Base-by-base conservation (phyloP, 64 coral and sea anemone genomes). In the Cladopsammia gracilis region DNA sequence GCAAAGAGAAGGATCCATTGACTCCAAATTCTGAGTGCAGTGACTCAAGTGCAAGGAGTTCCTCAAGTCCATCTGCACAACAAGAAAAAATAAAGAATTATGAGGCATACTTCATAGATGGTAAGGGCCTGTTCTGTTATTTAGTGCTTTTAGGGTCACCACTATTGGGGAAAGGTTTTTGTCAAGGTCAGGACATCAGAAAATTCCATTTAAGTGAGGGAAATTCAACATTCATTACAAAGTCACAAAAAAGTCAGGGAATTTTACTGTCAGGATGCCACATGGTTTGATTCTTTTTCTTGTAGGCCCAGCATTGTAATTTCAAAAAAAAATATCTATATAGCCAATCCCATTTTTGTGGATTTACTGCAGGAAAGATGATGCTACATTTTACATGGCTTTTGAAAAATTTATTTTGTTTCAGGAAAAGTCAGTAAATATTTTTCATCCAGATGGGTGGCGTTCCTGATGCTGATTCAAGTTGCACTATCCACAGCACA, bases 21-120 rank as follows among this genome's bases (percentile, higher is more conserved):
- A 9, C 77, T 79, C 3, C 19, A 79, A n/a, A n/a, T n/a, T n/a
- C 19, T 25, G 19, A 22, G 65, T 7, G 10, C n/a, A 69, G n/a
- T n/a, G n/a, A 69, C 65, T 69, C 65, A 19, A 24, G 65, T 69
- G 65, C 20, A 69, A 15, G 18, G 3, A 62, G 60, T 15, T 62
- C 13, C 5, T 18, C 60, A 62, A 24, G 20, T 24, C 6, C 65
- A 69, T 69, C 65, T 24, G 65, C 65, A 25, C 18, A 23, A 5
- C 5, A n/a, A n/a, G 65, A 69, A 24, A 69, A 69, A 69, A 23
- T 69, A 6, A 69, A 25, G 25, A 71, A 23, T 43, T 71, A 71
- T 71, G 68, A 71, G 10, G 26, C 68, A 42, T 71, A 71, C 25
- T 44, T 71, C 68, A 71, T 42, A 43, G 68, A 71, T 71, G 68